phyloP scores from a whole-genome alignment of 2,888 invertebrate genomes.

The Acrobasis consociella region DNA sequence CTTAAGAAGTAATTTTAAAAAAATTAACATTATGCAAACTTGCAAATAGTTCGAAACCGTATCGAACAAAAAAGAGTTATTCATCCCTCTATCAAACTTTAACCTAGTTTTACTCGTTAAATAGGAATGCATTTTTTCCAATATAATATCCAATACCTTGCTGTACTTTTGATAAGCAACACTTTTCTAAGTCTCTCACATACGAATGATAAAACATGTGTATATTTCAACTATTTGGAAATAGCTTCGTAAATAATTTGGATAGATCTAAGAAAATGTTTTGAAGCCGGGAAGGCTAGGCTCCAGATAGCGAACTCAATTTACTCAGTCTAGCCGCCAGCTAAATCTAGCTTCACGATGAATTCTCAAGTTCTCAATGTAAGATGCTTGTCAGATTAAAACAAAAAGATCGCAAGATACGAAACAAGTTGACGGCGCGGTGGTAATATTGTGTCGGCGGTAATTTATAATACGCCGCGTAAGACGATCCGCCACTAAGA shows the following conservation, averaged over 20 bases:
- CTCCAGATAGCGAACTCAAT: not conserved
- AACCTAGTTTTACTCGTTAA: too few species aligned
- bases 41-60: too few species aligned
- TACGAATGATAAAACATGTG: too few species aligned
- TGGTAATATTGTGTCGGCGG: constrained; percentile 62
- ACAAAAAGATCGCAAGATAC: constrained; percentile 12
- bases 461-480: constrained; percentile 38
- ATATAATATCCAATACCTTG: too few species aligned
- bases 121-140: too few species aligned
- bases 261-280: not conserved
- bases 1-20: too few species aligned
- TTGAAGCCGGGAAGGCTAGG: not conserved
- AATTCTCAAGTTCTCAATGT: not conserved
- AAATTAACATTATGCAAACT: too few species aligned
- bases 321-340: not conserved
- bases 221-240: too few species aligned
- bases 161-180: too few species aligned
- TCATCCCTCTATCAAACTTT: too few species aligned
- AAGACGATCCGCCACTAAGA: constrained; percentile 22
- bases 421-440: constrained; percentile 37
- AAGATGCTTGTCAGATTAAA: constrained; percentile 15
- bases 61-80: too few species aligned
- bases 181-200: too few species aligned
- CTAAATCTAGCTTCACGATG: constrained; percentile 3
- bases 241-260: not conserved